Evolutionary conservation across 1,140 invertebrate genomes (phyloP).

Genomic region (Musca vetustissima): DNA sequence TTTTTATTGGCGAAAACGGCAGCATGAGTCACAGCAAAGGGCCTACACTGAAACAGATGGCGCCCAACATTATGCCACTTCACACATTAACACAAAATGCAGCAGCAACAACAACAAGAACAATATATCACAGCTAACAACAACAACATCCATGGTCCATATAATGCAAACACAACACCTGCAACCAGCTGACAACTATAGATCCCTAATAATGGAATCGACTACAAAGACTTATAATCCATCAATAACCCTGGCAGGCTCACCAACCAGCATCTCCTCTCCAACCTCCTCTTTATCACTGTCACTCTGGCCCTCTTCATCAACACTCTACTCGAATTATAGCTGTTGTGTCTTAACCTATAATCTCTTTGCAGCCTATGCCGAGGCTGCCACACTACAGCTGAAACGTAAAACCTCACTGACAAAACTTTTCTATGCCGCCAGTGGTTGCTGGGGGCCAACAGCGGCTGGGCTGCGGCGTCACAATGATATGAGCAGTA

Average conservation of each 20-base stretch:
- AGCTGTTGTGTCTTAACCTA: constrained; percentile 12
- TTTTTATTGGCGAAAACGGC: constrained; percentile 25
- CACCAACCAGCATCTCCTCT: not conserved
- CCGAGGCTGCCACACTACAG: constrained; percentile 7
- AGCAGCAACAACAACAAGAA: constrained; percentile 2
- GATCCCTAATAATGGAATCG: too few relatives aligned
- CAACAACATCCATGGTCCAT: not conserved
- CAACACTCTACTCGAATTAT: not conserved
- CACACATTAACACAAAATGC: not conserved
- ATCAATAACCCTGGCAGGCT: not conserved
- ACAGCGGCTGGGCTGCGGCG: not conserved
- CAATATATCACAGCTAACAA: not conserved
- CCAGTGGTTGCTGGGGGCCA: constrained; percentile 12
- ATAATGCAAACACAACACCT: too few relatives aligned
- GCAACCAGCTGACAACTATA: too few relatives aligned
- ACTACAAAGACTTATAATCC: not conserved
- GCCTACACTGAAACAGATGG: constrained; percentile 6
- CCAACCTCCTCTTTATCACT: not conserved
- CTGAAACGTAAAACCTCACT: constrained; percentile 19
- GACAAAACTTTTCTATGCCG: constrained; percentile 29
- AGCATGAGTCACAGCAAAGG: not conserved
- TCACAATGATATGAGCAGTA: constrained; percentile 24
- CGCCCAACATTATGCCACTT: not conserved
- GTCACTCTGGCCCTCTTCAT: not conserved
- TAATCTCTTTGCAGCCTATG: constrained; percentile 22